Percentiles rank a stretch among this genome's conserved stretches.
Conservation (phyloP, 2,113 vertebrate species). For the Poecilia latipinna region DNA sequence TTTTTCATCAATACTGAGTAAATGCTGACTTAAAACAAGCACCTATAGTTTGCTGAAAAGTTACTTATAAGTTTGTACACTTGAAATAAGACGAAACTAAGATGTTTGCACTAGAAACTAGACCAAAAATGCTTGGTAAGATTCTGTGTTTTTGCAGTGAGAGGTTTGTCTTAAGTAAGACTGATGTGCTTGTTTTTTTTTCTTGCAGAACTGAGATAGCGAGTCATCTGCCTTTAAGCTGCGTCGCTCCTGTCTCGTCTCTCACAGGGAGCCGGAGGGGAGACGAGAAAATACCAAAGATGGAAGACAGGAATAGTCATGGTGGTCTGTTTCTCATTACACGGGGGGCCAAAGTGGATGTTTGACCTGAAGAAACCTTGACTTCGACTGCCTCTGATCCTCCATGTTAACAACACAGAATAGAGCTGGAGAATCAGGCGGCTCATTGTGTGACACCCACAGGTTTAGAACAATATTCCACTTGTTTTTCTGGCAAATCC, state of each 20-base stretch:
- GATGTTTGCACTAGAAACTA: no score
- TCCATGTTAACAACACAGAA: conserved; percentile 20
- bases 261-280: conserved; percentile 26
- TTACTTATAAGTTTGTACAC: no score
- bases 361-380: conserved; percentile 57
- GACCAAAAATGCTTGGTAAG: no score
- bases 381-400: conserved; percentile 23
- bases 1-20: no score
- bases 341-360: conserved; percentile 31
- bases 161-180: conserved; percentile 1
- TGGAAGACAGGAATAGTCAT: conserved; percentile 34
- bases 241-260: conserved; percentile 38
- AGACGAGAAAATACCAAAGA: conserved; percentile 46
- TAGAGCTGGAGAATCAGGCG: conserved; percentile 28
- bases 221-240: conserved; percentile 29
- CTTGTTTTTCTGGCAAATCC: conserved; percentile 36
- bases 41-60: no score
- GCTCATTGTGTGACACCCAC: conserved; percentile 57
- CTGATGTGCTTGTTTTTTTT: neutral
- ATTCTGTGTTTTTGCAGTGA: no score
- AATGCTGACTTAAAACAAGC: no score
- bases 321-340: conserved; percentile 43
- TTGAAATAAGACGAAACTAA: no score
- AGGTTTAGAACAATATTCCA: conserved; percentile 44
- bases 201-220: conserved; percentile 19